These are phyloP conservation scores for Heliocidaris tuberculata DNA, from an alignment of 35 echinoderm and acorn worm genomes.

Conservation along the genomic window DNA sequence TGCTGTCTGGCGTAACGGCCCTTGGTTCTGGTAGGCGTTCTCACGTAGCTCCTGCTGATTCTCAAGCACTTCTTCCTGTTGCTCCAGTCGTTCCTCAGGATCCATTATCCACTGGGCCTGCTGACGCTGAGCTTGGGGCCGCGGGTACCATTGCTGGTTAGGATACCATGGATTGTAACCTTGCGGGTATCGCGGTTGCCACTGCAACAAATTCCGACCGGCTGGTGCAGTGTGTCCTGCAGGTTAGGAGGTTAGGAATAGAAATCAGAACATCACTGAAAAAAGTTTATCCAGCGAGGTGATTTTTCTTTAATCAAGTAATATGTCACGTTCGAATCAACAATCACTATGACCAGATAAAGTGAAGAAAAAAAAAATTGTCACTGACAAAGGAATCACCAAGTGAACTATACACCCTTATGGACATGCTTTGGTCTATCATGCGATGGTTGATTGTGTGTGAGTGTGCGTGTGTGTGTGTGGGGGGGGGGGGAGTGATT, in stretches of 20 bases:
- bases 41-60: slow-evolving; percentile 26
- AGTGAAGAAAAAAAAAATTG: too few relatives aligned
- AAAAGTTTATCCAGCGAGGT: too few relatives aligned
- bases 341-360: too few relatives aligned
- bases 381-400: too few relatives aligned
- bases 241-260: not conserved
- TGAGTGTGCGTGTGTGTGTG: too few relatives aligned
- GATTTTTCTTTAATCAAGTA: too few relatives aligned
- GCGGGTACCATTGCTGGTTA: slow-evolving; percentile 22
- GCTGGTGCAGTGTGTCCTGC: not conserved
- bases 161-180: not conserved
- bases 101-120: not conserved
- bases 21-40: not conserved
- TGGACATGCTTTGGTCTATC: too few relatives aligned
- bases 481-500: too few relatives aligned
- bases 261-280: too few relatives aligned
- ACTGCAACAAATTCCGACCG: not conserved
- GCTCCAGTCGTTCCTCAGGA: slow-evolving; percentile 2
- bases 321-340: too few relatives aligned
- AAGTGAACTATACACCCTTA: too few relatives aligned
- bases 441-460: too few relatives aligned
- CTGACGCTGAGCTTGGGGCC: not conserved
- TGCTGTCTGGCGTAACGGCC: not conserved
- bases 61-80: not conserved
- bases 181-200: not conserved